Base-by-base conservation (phyloP, 2,888 invertebrate genomes). In the Drosophila lacicola region DNA sequence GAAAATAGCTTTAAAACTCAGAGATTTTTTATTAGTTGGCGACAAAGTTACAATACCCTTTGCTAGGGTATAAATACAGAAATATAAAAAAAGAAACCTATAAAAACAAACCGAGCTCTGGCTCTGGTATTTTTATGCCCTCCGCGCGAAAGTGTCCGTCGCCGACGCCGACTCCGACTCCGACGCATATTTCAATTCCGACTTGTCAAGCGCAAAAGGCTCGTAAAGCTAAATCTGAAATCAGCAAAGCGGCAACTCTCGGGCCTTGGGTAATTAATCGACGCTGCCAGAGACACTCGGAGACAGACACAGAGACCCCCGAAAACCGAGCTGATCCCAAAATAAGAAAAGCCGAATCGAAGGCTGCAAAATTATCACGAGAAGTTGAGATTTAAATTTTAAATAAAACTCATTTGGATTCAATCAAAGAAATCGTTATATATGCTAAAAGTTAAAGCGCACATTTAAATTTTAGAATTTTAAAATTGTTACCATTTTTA, bases 191-290 rank as follows among this genome's bases (percentile, higher is more conserved):
- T 83, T 88, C 83, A 88, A 83, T 74, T 86, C 74, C 75, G 64
- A 86, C 83, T 88, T 88, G 83, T 88, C 86, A 88, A 78, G 75
- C 80, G 57, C 74, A 81, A 75, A 87, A 86, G 89, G 87, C 89
- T 83, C 84, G 82, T 88, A 81, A 88, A 89, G 80, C 75, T 88
- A 76, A 88, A 88, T 80, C 80, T 74, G 82, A 83, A 83, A 86
- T 88, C 81, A 82, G 81, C 83, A 85, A 84, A 72, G 65, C 72
- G 67, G 71, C 80, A 55, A 66, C 33, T 42, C 61, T 41, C 47
- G 49, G 42, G 25, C 69, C 71, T 49, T 37, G 74, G 70, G 89
- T 87, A 85, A 85, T 85, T 88, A 85, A 85, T 85, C 87, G 84
- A 69, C 80, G 68, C 58, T 67, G 80, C 57, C 82, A 39, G 55